Conservation (phyloP, 1,140 invertebrate genomes). For the Linepithema humile region DNA sequence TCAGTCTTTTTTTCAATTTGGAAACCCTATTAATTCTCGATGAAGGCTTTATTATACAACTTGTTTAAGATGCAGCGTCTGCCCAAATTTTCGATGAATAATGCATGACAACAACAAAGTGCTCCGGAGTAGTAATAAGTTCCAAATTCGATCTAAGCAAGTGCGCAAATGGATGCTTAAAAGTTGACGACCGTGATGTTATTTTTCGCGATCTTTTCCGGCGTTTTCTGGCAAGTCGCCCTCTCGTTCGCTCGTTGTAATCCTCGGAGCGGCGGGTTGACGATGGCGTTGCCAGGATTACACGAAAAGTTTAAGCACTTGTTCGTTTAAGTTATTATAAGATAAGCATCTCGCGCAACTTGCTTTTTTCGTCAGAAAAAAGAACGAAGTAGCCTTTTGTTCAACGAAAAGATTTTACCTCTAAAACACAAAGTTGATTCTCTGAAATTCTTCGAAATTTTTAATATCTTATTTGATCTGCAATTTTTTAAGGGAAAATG, state of each 20-base stretch:
- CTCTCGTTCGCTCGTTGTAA: conserved; percentile 46
- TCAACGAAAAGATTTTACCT: neutral
- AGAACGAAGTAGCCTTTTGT: neutral
- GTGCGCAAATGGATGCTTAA: conserved; percentile 52
- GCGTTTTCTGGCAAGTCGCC: conserved; percentile 31
- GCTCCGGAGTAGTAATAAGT: conserved; percentile 27
- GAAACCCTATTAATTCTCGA: neutral
- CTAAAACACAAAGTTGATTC: neutral
- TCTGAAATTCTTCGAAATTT: neutral
- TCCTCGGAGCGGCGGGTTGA: conserved; percentile 49
- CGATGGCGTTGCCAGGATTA: conserved; percentile 59
- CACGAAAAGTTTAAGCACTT: conserved; percentile 62
- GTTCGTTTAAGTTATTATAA: conserved; percentile 67
- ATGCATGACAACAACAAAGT: conserved; percentile 7
- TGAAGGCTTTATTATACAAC: neutral
- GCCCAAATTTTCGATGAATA: conserved; percentile 34
- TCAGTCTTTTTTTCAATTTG: neutral
- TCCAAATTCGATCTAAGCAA: conserved; percentile 37
- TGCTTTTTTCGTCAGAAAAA: neutral
- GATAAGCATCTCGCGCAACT: conserved; percentile 46
- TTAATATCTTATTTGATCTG: neutral
- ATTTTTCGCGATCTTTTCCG: conserved; percentile 37
- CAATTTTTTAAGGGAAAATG: neutral
- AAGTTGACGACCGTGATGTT: conserved; percentile 52
- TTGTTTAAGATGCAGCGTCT: neutral